phyloP scores from a whole-genome alignment of 2,797 vertebrate genomes.

The Nasua narica region DNA sequence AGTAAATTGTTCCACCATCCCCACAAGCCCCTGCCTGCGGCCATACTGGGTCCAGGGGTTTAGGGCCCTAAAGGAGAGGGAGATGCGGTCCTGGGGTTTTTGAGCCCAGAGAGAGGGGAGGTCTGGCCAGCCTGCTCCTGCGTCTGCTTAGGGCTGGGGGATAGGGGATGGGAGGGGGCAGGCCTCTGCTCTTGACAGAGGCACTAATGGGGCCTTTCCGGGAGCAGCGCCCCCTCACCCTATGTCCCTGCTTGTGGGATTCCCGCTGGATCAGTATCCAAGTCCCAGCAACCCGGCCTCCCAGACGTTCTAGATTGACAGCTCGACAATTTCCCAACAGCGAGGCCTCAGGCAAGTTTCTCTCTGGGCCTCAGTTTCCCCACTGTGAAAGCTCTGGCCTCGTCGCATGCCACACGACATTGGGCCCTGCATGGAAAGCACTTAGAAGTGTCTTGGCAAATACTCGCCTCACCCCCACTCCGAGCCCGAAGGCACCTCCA shows the following conservation, averaged over 20 bases:
- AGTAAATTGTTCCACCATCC: background rate
- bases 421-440: background rate
- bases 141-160: background rate
- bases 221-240: background rate
- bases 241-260: background rate
- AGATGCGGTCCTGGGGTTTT: too few relatives aligned
- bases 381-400: background rate
- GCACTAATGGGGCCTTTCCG: too few relatives aligned
- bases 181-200: too few relatives aligned
- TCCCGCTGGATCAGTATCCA: background rate
- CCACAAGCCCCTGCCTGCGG: background rate
- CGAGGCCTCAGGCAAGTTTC: background rate
- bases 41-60: background rate
- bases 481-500: rapidly evolving
- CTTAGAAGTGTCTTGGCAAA: too few relatives aligned
- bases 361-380: background rate
- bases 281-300: background rate
- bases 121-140: background rate
- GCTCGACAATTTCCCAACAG: background rate
- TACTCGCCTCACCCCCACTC: rapidly evolving
- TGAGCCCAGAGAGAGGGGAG: background rate
- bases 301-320: background rate
- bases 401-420: rapidly evolving
- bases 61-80: background rate
- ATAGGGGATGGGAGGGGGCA: background rate